Conservation (phyloP, 92 coral and sea anemone genomes). For the Anthopleura xanthogrammica region DNA sequence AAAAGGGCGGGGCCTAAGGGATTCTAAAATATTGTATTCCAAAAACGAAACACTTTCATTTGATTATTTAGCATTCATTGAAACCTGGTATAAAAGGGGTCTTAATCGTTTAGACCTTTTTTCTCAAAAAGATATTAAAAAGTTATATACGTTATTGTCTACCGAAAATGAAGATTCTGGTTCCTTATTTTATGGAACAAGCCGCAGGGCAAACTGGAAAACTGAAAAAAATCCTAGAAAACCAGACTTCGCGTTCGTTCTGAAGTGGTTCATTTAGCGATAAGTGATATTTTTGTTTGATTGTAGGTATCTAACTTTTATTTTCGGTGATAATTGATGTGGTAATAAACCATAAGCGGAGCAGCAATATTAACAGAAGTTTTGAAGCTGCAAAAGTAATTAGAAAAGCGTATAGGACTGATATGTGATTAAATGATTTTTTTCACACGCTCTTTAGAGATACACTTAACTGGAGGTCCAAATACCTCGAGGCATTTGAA, state of each 20-base stretch:
- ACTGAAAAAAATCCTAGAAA: too few relatives aligned
- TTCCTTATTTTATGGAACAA: not conserved
- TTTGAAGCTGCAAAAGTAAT: conserved; percentile 16
- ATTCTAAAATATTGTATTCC: too few relatives aligned
- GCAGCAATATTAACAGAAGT: not conserved
- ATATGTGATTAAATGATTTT: conserved; percentile 15
- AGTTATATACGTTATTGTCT: too few relatives aligned
- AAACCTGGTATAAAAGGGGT: too few relatives aligned
- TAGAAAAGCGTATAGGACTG: conserved; percentile 20
- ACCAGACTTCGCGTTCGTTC: too few relatives aligned
- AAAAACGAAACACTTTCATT: too few relatives aligned
- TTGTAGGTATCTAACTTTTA: not conserved
- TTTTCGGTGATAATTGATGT: conserved; percentile 21
- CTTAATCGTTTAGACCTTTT: too few relatives aligned
- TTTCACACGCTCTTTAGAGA: conserved; percentile 23
- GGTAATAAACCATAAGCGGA: not conserved
- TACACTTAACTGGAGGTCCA: conserved; percentile 24
- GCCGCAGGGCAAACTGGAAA: conserved; percentile 9
- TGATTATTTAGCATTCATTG: too few relatives aligned
- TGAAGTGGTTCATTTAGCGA: not conserved
- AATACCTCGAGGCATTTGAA: conserved; percentile 22
- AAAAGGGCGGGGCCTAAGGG: too few relatives aligned
- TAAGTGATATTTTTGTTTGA: conserved; percentile 16
- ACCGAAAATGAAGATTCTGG: not conserved
- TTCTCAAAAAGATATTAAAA: too few relatives aligned